Percentiles rank a stretch among this genome's conserved stretches.
Evolutionary conservation across 2,113 vertebrate genomes (phyloP).

Genomic region (Gadus macrocephalus): DNA sequence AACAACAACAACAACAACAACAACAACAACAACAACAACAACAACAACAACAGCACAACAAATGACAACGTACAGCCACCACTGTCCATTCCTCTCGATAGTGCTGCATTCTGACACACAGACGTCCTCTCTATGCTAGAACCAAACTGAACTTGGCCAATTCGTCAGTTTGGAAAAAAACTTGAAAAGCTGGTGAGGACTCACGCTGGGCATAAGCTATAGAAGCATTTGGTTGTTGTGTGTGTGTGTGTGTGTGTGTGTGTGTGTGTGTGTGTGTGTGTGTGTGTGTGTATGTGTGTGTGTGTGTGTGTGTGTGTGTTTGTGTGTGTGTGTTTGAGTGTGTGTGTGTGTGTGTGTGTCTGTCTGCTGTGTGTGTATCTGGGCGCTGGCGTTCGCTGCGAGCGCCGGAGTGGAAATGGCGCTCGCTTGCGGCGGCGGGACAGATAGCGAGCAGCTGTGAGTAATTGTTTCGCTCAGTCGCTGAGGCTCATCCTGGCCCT

Average conservation of each 20-base stretch:
- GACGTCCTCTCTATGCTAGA: too few species aligned
- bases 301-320: conserved; percentile 29
- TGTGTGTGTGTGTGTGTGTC: conserved; percentile 26
- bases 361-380: conserved; percentile 25
- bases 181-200: conserved; percentile 10
- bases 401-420: conserved; percentile 48
- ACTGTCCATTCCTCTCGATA: too few species aligned
- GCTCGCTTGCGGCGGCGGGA: conserved; percentile 30
- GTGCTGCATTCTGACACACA: too few species aligned
- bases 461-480: conserved; percentile 69
- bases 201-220: too few species aligned
- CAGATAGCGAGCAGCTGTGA: conserved; percentile 64
- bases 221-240: too few species aligned
- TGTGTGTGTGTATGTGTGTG: conserved; percentile 16
- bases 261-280: conserved; percentile 24
- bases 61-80: too few species aligned
- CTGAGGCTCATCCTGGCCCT: conserved; percentile 67
- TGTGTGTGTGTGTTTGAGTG: conserved; percentile 17
- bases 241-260: conserved; percentile 7
- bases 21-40: too few species aligned
- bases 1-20: too few species aligned
- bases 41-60: too few species aligned
- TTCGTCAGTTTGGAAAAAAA: not conserved
- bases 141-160: not conserved
- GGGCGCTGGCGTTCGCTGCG: conserved; percentile 25